phyloP scores from a whole-genome alignment of 2,888 invertebrate species.

The Lasioglossum zephyrum region DNA sequence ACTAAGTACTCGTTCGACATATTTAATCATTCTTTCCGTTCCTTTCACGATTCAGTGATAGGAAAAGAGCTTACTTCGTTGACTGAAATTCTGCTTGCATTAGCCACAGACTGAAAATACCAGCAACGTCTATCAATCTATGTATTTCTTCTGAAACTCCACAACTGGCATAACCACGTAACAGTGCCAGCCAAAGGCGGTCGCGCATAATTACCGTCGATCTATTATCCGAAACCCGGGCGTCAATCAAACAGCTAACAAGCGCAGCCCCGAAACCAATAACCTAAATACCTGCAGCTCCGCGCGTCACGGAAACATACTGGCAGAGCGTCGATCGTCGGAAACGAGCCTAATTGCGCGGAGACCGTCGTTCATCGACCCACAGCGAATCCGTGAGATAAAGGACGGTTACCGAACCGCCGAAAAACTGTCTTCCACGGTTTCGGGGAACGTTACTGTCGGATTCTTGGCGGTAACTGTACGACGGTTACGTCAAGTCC shows the following conservation, averaged over 20 bases:
- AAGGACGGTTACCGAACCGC: background rate
- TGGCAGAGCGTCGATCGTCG: constrained; percentile 6
- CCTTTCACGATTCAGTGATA: too few relatives aligned
- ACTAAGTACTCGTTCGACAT: too few relatives aligned
- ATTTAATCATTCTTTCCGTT: too few relatives aligned
- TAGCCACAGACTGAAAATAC: background rate
- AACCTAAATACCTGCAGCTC: constrained; percentile 22
- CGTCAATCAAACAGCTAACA: background rate
- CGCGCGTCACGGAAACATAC: constrained; percentile 15
- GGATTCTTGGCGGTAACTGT: constrained; percentile 71
- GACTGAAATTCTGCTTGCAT: background rate
- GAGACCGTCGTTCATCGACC: background rate
- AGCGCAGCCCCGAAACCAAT: constrained; percentile 12
- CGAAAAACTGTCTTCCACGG: constrained; percentile 2
- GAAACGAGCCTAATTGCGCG: constrained; percentile 41
- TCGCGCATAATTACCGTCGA: background rate
- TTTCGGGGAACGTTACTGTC: constrained; percentile 11
- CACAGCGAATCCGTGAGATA: background rate
- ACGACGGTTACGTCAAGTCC: constrained; percentile 77
- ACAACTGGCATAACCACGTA: background rate
- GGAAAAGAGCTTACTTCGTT: background rate
- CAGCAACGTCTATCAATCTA: background rate
- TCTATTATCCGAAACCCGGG: background rate
- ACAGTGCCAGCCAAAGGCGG: background rate
- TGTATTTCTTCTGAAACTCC: background rate